These are phyloP conservation scores for Tinamus major DNA, from an alignment of 2,797 vertebrate species.

Conservation along the genomic window DNA sequence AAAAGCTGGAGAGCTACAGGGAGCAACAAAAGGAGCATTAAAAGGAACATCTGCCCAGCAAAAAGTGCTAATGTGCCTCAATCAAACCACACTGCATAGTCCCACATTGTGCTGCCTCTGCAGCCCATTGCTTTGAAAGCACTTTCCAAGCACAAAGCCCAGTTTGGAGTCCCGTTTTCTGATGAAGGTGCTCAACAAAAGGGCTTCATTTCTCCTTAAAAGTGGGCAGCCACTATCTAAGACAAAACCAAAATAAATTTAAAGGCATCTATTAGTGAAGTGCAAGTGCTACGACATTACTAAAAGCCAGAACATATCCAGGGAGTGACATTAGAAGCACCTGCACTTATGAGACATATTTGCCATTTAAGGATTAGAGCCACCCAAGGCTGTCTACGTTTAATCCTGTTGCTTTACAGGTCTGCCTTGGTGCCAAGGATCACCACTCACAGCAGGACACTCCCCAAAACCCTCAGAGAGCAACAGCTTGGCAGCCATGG, in stretches of 20 bases:
- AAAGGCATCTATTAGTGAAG: neutral
- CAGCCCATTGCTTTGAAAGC: neutral
- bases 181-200: neutral
- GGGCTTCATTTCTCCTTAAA: neutral
- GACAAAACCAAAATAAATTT: neutral
- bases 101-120: neutral
- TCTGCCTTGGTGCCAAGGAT: neutral
- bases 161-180: neutral
- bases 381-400: neutral
- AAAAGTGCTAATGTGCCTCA: neutral
- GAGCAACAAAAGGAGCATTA: neutral
- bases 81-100: neutral
- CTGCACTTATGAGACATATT: neutral
- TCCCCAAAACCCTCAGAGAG: neutral
- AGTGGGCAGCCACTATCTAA: neutral
- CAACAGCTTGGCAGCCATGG: neutral
- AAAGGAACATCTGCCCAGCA: neutral
- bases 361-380: neutral
- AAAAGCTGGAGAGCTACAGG: neutral
- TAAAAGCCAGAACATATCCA: neutral
- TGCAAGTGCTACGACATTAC: neutral
- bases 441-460: rapidly evolving
- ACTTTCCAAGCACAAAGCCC: neutral
- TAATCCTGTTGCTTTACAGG: neutral
- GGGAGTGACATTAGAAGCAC: neutral